These are phyloP conservation scores for Eremobia ochroleuca DNA, from an alignment of 2,888 invertebrate species.

Conservation along the genomic window DNA sequence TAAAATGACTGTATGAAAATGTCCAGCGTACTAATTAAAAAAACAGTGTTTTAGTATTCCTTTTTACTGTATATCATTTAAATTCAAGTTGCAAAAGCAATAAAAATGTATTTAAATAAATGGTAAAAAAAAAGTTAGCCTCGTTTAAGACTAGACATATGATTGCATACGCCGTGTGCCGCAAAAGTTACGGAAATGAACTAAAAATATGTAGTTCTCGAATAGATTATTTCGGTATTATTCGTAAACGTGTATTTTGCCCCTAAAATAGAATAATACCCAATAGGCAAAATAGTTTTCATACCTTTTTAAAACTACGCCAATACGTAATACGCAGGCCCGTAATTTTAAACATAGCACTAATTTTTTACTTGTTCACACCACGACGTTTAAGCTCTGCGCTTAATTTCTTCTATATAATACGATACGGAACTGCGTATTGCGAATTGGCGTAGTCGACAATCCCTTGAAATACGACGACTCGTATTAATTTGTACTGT, in stretches of 20 bases:
- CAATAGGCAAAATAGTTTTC: slow-evolving; percentile 29
- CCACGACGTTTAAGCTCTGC: slow-evolving; percentile 2
- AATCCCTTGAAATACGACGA: slow-evolving; percentile 46
- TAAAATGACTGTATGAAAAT: neutral
- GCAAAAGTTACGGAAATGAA: slow-evolving; percentile 22
- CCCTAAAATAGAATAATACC: slow-evolving; percentile 13
- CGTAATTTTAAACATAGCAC: slow-evolving; percentile 31
- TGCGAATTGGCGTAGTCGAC: slow-evolving; percentile 32
- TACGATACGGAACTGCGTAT: slow-evolving; percentile 10
- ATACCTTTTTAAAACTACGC: slow-evolving; percentile 20
- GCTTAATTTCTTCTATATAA: slow-evolving; percentile 11
- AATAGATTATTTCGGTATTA: slow-evolving; percentile 31
- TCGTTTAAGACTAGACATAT: slow-evolving; percentile 31
- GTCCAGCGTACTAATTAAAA: slow-evolving; percentile 48
- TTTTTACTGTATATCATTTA: slow-evolving; percentile 56
- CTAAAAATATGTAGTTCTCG: slow-evolving; percentile 39
- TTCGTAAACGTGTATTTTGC: slow-evolving; percentile 39
- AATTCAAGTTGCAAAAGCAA: slow-evolving; percentile 63
- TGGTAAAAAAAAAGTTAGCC: slow-evolving; percentile 15
- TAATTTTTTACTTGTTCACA: slow-evolving; percentile 46
- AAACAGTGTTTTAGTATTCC: slow-evolving; percentile 57
- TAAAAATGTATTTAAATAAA: slow-evolving; percentile 61
- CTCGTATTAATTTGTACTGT: slow-evolving; percentile 42
- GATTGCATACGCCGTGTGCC: slow-evolving; percentile 14
- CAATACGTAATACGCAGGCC: slow-evolving; percentile 24